Percentiles rank a stretch among this genome's conserved stretches.
Evolutionary conservation across 2,888 invertebrate genomes (phyloP).

Genomic region (Drosophila helvetica): DNA sequence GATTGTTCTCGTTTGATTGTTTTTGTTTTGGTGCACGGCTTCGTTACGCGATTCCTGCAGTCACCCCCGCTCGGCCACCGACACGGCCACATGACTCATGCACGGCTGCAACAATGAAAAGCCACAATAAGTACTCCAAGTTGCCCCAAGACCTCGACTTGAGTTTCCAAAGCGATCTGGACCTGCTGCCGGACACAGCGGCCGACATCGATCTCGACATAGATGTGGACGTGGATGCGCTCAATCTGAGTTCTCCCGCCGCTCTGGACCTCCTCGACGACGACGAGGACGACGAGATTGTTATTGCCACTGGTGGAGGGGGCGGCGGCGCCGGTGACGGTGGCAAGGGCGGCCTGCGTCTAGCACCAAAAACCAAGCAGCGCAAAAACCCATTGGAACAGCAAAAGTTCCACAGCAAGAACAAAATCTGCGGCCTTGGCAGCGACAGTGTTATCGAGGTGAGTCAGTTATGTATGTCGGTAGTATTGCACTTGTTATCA

Average conservation of each 20-base stretch:
- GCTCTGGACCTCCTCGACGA: conserved; percentile 50
- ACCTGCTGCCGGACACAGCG: conserved; percentile 75
- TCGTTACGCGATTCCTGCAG: conserved; percentile 4
- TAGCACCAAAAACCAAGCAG: conserved; percentile 50
- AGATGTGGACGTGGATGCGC: conserved; percentile 68
- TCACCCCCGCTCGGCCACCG: conserved; percentile 22
- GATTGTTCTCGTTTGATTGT: conserved; percentile 77
- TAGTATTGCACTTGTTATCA: conserved; percentile 7
- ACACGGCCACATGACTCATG: conserved; percentile 66
- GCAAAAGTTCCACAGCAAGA: conserved; percentile 64
- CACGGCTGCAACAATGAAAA: conserved; percentile 79
- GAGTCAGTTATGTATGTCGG: conserved; percentile 49
- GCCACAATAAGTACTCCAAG: conserved; percentile 83
- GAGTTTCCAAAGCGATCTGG: conserved; percentile 82
- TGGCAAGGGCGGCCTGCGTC: conserved; percentile 58
- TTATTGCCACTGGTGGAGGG: conserved; percentile 65
- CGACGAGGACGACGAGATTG: conserved; percentile 75
- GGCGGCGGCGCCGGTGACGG: conserved; percentile 50
- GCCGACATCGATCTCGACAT: conserved; percentile 75
- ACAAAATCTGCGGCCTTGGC: conserved; percentile 78
- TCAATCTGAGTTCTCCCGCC: conserved; percentile 59
- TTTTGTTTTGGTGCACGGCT: conserved; percentile 67
- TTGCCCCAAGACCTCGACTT: conserved; percentile 84
- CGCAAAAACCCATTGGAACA: conserved; percentile 56
- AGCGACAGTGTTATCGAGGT: conserved; percentile 82